Conservation (phyloP, 2,797 vertebrate species). For the Micropoecilia bifurca region DNA sequence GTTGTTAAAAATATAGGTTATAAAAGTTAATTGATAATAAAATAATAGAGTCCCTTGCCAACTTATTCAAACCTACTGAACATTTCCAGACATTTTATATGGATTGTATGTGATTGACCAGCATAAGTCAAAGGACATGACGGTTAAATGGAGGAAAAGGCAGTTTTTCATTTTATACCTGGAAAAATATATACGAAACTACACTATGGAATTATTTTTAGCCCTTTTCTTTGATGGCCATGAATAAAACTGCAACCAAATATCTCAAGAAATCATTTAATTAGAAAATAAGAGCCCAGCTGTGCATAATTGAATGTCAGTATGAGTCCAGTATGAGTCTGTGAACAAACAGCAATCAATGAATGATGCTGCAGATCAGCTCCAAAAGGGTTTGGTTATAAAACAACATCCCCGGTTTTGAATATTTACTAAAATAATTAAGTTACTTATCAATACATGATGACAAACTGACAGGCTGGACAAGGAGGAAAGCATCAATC, state of each 20-base stretch:
- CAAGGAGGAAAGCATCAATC: neutral
- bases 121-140: neutral
- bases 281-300: neutral
- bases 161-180: neutral
- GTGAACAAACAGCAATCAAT: neutral
- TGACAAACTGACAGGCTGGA: neutral
- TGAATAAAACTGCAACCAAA: neutral
- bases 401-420: neutral
- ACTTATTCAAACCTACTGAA: neutral
- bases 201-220: neutral
- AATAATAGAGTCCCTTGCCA: conserved; percentile 1
- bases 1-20: conserved; percentile 54
- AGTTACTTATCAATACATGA: neutral
- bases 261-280: neutral
- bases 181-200: neutral
- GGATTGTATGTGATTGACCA: conserved; percentile 3
- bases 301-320: neutral
- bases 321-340: neutral
- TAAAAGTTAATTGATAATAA: conserved; percentile 19
- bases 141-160: neutral
- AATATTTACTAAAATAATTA: neutral
- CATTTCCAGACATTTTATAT: neutral
- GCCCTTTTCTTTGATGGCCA: neutral
- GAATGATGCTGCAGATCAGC: neutral
- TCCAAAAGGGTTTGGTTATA: neutral